These are phyloP conservation scores for Aurelia sp. DNA, from an alignment of 30 jellyfish, hydroid and myxozoan species.

Conservation along the genomic window DNA sequence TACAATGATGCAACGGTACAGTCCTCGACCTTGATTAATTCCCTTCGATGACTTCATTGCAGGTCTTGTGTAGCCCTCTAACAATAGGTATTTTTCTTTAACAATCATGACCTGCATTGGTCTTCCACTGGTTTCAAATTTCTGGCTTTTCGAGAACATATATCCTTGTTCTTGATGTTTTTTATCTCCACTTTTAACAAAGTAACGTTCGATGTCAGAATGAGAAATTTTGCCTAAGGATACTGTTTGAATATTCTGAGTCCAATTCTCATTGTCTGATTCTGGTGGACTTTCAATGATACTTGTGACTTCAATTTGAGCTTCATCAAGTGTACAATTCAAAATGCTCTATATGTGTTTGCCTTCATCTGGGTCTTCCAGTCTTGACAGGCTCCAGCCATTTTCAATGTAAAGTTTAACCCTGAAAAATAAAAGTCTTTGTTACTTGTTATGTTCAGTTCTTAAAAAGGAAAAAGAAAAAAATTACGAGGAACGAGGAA, in stretches of 20 bases:
- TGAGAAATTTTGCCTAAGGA: not conserved
- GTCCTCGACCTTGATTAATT: conserved; percentile 1
- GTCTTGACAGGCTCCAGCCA: not conserved
- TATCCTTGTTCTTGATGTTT: not conserved
- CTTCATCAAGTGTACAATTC: not conserved
- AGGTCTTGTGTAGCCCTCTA: conserved; percentile 36
- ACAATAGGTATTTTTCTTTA: not conserved
- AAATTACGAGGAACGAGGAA: too few species aligned
- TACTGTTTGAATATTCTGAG: not conserved
- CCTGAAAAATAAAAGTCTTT: not conserved
- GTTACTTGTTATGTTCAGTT: too few species aligned
- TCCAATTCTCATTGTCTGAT: not conserved
- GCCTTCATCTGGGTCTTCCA: conserved; percentile 20
- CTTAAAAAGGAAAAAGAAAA: too few species aligned
- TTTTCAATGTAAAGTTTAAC: not conserved
- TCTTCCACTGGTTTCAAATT: conserved; percentile 18
- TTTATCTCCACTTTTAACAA: not conserved
- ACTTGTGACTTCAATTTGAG: not conserved
- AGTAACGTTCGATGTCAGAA: not conserved
- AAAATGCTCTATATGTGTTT: not conserved
- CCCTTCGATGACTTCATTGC: conserved; percentile 11
- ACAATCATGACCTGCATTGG: not conserved
- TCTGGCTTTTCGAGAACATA: not conserved
- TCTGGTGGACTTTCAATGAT: not conserved
- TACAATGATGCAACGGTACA: conserved; percentile 13